A percentile compares a stretch with the other conserved stretches of the same genome.
Conservation (phyloP, 2,113 vertebrate species). For the Neolamprologus tretocephalus region DNA sequence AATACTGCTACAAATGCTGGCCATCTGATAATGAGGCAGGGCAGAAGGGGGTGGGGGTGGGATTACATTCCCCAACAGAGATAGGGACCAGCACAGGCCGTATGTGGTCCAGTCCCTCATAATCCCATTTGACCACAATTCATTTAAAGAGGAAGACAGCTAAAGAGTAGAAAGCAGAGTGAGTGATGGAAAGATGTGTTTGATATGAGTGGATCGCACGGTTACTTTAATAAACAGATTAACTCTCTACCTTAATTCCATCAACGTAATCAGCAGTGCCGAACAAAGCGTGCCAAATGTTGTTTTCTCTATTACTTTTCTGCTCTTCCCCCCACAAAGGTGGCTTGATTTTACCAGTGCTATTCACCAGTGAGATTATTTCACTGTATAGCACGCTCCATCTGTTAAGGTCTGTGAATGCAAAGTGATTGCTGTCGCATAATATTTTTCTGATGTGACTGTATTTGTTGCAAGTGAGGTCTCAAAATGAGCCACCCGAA, state of each 20-base stretch:
- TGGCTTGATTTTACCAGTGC: neutral
- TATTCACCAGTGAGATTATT: conserved; percentile 32
- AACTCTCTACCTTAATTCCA: conserved; percentile 50
- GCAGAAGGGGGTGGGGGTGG: neutral
- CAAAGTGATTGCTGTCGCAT: conserved; percentile 69
- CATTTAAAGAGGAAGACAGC: conserved; percentile 18
- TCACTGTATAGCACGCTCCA: conserved; percentile 46
- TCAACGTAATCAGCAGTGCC: neutral
- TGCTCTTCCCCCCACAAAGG: neutral
- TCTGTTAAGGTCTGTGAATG: conserved; percentile 58
- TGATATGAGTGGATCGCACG: conserved; percentile 41
- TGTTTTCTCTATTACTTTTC: conserved; percentile 20
- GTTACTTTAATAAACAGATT: conserved; percentile 38
- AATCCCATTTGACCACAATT: conserved; percentile 56
- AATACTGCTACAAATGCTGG: conserved; percentile 14
- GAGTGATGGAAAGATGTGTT: conserved; percentile 9
- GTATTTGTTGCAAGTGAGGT: conserved; percentile 21
- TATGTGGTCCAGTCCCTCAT: conserved; percentile 41
- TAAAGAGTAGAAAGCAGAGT: neutral
- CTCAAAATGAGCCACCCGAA: conserved; percentile 14
- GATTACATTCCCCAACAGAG: conserved; percentile 36
- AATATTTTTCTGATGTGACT: conserved; percentile 48
- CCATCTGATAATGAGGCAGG: conserved; percentile 48
- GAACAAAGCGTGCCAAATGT: conserved; percentile 43
- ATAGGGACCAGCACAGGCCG: conserved; percentile 37